phyloP scores from a whole-genome alignment of 2,797 vertebrate species.

The Notoglanidium macrostoma region DNA sequence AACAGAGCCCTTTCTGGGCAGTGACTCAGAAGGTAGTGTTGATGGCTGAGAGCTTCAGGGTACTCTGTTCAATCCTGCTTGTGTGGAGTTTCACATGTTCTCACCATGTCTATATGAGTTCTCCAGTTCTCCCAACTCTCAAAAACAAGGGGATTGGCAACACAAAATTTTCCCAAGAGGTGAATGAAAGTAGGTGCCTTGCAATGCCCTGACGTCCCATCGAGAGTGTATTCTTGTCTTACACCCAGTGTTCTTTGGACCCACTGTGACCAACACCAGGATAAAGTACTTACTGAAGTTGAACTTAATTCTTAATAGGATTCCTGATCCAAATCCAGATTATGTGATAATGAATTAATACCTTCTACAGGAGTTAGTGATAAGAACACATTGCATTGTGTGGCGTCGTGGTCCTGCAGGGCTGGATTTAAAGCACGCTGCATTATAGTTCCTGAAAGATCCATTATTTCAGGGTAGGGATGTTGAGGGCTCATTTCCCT shows the following conservation, averaged over 20 bases:
- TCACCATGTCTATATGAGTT: not conserved
- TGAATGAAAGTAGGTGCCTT: not conserved
- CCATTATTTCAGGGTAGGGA: conserved; percentile 11
- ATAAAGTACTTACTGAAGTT: not conserved
- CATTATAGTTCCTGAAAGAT: not conserved
- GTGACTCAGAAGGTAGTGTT: not conserved
- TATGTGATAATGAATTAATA: not conserved
- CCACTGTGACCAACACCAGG: not conserved
- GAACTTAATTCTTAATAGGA: not conserved
- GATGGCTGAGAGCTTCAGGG: no score
- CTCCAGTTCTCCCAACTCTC: not conserved
- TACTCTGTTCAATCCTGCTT: not conserved
- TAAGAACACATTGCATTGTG: not conserved
- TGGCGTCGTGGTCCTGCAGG: not conserved
- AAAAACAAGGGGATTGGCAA: not conserved
- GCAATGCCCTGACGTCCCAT: not conserved
- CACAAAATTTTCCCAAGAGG: no score
- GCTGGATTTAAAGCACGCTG: not conserved
- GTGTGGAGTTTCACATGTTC: not conserved
- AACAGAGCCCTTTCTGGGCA: no score
- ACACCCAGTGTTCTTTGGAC: no score
- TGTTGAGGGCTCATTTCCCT: conserved; percentile 9
- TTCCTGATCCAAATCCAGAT: conserved; percentile 4
- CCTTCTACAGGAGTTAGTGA: not conserved
- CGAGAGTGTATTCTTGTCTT: not conserved